These are phyloP conservation scores for Molossus molossus DNA, from an alignment of 2,797 vertebrate genomes.

Conservation along the genomic window DNA sequence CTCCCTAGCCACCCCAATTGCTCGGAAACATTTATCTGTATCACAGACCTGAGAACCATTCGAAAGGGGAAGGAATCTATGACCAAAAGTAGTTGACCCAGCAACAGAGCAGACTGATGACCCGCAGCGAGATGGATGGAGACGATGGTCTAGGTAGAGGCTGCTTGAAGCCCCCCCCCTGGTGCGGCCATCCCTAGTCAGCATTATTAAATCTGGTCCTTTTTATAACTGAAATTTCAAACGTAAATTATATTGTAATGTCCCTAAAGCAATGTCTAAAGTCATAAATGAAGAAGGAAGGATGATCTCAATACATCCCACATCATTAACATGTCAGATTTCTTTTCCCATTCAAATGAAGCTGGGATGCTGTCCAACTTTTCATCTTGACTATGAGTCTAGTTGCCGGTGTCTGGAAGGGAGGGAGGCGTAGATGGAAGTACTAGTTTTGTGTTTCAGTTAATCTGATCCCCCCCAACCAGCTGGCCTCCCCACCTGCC, in stretches of 20 bases:
- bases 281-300: conserved; percentile 66
- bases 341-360: conserved; percentile 65
- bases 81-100: neutral
- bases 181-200: neutral
- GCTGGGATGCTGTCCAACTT: conserved; percentile 80
- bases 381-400: conserved; percentile 61
- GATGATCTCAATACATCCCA: conserved; percentile 64
- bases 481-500: conserved; percentile 82
- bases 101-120: neutral
- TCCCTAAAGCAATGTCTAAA: conserved; percentile 62
- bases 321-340: conserved; percentile 74
- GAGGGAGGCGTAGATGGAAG: conserved; percentile 71
- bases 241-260: conserved; percentile 57
- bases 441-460: conserved; percentile 80
- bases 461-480: conserved; percentile 77
- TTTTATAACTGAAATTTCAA: conserved; percentile 71
- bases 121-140: fast-evolving
- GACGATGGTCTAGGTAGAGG: neutral
- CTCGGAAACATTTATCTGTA: conserved; percentile 8
- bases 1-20: conserved; percentile 54
- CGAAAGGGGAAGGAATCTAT: neutral
- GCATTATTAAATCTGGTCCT: neutral
- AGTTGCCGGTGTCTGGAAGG: neutral
- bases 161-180: neutral
- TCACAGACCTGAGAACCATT: neutral